Conservation (phyloP, 2,888 invertebrate genomes). For the Esperia sulphurella region DNA sequence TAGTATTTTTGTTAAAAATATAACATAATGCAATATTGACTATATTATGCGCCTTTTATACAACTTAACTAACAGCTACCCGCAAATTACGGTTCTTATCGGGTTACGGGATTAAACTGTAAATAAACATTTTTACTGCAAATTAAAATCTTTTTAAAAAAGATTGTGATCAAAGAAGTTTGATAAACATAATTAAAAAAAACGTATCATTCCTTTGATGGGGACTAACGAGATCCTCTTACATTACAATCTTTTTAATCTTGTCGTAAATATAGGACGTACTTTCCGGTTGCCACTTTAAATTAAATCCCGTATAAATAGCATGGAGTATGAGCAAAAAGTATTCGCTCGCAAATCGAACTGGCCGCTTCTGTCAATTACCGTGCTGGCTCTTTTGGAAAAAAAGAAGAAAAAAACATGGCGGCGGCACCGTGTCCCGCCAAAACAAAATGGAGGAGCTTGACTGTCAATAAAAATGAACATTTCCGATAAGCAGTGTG, state of each 20-base stretch:
- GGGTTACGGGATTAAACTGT: not conserved
- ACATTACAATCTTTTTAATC: constrained; percentile 12
- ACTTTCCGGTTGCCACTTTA: constrained; percentile 43
- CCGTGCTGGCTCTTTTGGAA: constrained; percentile 22
- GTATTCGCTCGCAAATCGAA: constrained; percentile 25
- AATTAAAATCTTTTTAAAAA: not conserved
- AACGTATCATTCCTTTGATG: not conserved
- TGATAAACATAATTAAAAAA: not conserved
- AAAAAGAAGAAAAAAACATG: constrained; percentile 24
- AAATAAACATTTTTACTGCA: constrained; percentile 1
- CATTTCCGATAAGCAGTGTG: constrained; percentile 5
- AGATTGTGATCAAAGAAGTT: not conserved
- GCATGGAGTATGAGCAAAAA: constrained; percentile 20
- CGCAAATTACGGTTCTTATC: not conserved
- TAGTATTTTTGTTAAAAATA: not conserved
- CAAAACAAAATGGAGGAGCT: constrained; percentile 11
- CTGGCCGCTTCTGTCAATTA: constrained; percentile 48
- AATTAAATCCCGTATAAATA: constrained; percentile 29
- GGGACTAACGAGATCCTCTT: constrained; percentile 11
- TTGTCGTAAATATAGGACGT: constrained; percentile 26
- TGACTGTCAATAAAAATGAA: constrained; percentile 3
- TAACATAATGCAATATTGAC: not conserved
- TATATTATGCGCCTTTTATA: not conserved
- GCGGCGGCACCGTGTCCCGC: constrained; percentile 15
- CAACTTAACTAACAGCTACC: not conserved